Percentiles rank a stretch among this genome's conserved stretches.
These are phyloP conservation scores for Idris sp. DNA, from an alignment of 1,140 invertebrate genomes.

Conservation along the genomic window DNA sequence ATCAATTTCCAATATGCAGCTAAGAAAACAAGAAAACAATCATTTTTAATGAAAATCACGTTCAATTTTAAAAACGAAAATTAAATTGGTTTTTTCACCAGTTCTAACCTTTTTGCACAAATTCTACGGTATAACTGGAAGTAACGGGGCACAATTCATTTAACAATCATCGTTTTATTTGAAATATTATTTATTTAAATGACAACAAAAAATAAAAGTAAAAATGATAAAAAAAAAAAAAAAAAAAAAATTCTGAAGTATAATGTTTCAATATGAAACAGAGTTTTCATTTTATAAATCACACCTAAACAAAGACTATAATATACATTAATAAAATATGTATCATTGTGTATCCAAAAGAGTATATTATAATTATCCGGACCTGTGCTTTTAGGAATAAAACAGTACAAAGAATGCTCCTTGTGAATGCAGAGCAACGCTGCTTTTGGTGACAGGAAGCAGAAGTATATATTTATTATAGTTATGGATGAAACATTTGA, in stretches of 20 bases:
- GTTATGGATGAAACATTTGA: slow-evolving; percentile 48
- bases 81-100: slow-evolving; percentile 9
- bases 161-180: too few relatives aligned
- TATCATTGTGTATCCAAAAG: slow-evolving; percentile 42
- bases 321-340: slow-evolving; percentile 53
- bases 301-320: slow-evolving; percentile 44
- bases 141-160: too few relatives aligned
- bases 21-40: not conserved
- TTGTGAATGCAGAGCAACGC: slow-evolving; percentile 35
- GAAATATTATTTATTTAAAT: too few relatives aligned
- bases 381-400: slow-evolving; percentile 50
- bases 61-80: slow-evolving; percentile 4
- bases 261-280: slow-evolving; percentile 11
- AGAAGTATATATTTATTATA: slow-evolving; percentile 58
- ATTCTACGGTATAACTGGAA: too few relatives aligned
- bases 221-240: too few relatives aligned
- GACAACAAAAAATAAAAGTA: too few relatives aligned
- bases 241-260: not conserved
- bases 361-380: slow-evolving; percentile 45
- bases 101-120: too few relatives aligned
- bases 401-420: slow-evolving; percentile 38
- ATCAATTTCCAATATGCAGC: too few relatives aligned
- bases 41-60: not conserved
- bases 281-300: slow-evolving; percentile 17
- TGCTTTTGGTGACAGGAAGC: slow-evolving; percentile 46